A percentile compares a stretch with the other conserved stretches of the same genome.
phyloP scores from a whole-genome alignment of 2,113 vertebrate genomes.

The Anguilla japonica region DNA sequence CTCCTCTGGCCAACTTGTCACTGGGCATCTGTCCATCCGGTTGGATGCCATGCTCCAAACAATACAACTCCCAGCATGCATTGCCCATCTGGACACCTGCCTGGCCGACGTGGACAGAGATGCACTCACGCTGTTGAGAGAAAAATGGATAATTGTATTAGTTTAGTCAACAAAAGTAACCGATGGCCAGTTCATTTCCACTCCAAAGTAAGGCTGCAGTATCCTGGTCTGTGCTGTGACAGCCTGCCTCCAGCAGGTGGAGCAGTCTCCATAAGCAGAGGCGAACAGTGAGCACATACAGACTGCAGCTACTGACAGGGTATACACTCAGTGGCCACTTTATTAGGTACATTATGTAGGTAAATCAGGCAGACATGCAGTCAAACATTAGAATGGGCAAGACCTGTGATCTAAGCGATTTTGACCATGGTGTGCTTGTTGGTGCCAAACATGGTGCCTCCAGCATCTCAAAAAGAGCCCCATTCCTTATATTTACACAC shows the following conservation, averaged over 20 bases:
- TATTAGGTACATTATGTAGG: no score
- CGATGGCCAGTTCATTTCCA: not conserved
- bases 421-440: no score
- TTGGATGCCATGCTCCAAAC: conserved; percentile 29
- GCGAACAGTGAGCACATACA: not conserved
- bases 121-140: conserved; percentile 24
- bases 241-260: conserved; percentile 4
- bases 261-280: not conserved
- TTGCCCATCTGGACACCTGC: conserved; percentile 31
- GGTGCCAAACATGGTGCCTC: no score
- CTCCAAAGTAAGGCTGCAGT: not conserved
- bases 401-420: no score
- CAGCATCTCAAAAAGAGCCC: no score
- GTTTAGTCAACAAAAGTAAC: not conserved
- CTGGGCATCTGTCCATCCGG: conserved; percentile 69
- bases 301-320: not conserved
- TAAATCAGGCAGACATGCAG: no score
- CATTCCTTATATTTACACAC: no score
- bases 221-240: not conserved
- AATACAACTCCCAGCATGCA: conserved; percentile 30
- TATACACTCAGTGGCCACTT: no score
- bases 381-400: no score
- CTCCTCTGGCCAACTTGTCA: conserved; percentile 65
- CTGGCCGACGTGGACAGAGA: conserved; percentile 26
- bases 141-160: conserved; percentile 49